phyloP scores from a whole-genome alignment of 2,888 invertebrate species.

The Agrochola litura region DNA sequence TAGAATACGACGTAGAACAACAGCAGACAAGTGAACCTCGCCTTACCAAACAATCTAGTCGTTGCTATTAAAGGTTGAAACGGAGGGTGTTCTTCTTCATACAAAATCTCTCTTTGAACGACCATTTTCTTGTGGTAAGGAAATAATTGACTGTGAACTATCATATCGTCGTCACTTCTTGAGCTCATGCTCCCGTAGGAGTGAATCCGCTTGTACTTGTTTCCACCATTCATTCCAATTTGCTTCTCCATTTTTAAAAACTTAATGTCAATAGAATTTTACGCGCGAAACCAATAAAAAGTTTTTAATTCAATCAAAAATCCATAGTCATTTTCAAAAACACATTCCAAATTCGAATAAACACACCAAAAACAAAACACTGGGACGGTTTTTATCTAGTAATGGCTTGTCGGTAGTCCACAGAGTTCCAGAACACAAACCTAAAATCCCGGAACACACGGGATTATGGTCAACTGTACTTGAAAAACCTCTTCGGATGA shows the following conservation, averaged over 20 bases:
- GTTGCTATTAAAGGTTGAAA: constrained; percentile 86
- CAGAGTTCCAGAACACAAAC: constrained; percentile 76
- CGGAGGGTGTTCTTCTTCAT: constrained; percentile 86
- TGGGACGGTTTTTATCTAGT: constrained; percentile 56
- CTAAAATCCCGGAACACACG: constrained; percentile 76
- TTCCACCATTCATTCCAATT: constrained; percentile 72
- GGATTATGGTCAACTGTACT: constrained; percentile 87
- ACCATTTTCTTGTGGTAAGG: constrained; percentile 87
- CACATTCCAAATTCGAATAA: constrained; percentile 49
- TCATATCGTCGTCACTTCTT: constrained; percentile 87
- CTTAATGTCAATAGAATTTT: constrained; percentile 42
- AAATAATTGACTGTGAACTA: constrained; percentile 85
- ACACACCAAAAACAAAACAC: constrained; percentile 52
- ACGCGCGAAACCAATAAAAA: constrained; percentile 53
- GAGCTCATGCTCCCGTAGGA: constrained; percentile 87
- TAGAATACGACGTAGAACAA: constrained; percentile 91
- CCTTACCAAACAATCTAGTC: constrained; percentile 87
- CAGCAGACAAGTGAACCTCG: constrained; percentile 89
- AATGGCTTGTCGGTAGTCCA: constrained; percentile 67
- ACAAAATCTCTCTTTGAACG: constrained; percentile 83
- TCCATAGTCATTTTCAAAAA: constrained; percentile 54
- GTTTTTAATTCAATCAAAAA: constrained; percentile 39
- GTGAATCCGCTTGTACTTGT: constrained; percentile 80
- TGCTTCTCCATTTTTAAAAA: constrained; percentile 52
- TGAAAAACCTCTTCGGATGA: constrained; percentile 88